Evolutionary conservation across 2,113 vertebrate species (phyloP).

Genomic region (Zapus hudsonius): DNA sequence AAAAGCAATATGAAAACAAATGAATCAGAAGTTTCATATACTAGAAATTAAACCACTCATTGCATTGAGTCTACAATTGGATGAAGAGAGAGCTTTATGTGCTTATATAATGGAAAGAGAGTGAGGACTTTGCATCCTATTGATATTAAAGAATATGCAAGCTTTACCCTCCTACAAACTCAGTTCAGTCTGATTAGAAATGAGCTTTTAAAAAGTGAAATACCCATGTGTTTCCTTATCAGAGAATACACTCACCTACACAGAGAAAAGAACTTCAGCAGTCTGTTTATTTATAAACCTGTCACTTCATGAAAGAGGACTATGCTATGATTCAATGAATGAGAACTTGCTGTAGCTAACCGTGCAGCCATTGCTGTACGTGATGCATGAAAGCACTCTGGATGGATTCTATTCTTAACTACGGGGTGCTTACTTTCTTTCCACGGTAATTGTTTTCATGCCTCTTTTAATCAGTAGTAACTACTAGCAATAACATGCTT

Average conservation of each 20-base stretch:
- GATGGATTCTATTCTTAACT: constrained; percentile 84
- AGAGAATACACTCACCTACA: background rate
- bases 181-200: background rate
- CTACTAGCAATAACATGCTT: constrained; percentile 94
- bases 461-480: constrained; percentile 96
- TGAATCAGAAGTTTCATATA: constrained; percentile 8
- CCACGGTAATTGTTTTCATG: constrained; percentile 93
- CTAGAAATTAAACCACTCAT: background rate
- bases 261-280: background rate
- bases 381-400: constrained; percentile 79
- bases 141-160: background rate
- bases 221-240: background rate
- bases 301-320: constrained; percentile 28
- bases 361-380: constrained; percentile 66
- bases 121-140: background rate
- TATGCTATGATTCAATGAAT: constrained; percentile 51
- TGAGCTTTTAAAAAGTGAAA: background rate
- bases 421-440: constrained; percentile 89
- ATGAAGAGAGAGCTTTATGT: background rate
- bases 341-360: constrained; percentile 56
- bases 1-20: constrained; percentile 10
- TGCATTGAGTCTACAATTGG: background rate
- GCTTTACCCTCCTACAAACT: background rate
- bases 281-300: background rate
- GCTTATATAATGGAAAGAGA: background rate